A percentile compares a stretch with the other conserved stretches of the same genome.
Conservation (phyloP, 1,140 invertebrate species). For the Paraescarpia echinospica region DNA sequence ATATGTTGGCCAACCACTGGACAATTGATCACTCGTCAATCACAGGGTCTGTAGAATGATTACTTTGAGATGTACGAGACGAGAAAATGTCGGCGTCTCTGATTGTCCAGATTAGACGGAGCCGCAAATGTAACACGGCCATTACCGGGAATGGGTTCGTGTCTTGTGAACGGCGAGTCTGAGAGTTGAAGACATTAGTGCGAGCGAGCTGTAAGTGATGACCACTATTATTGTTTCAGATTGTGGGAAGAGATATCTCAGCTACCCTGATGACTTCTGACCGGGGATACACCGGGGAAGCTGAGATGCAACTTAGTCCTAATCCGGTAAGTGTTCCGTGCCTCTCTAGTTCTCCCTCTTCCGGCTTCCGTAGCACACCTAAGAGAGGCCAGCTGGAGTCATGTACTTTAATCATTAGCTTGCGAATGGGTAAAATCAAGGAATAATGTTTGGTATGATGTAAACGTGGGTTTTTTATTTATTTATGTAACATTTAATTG, state of each 20-base stretch:
- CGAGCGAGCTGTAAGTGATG: neutral
- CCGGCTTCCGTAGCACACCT: neutral
- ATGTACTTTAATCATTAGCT: neutral
- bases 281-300: neutral
- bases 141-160: neutral
- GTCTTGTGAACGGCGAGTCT: neutral
- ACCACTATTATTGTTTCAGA: neutral
- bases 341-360: neutral
- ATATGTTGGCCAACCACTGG: too few species aligned
- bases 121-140: neutral
- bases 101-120: neutral
- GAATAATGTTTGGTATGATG: neutral
- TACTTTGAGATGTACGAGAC: neutral
- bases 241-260: constrained; percentile 1
- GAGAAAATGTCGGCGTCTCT: neutral
- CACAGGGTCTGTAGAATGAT: neutral
- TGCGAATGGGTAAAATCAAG: neutral
- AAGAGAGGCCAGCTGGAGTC: neutral
- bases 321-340: neutral
- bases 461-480: neutral
- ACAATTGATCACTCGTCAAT: too few species aligned
- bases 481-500: neutral
- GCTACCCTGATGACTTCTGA: constrained; percentile 3
- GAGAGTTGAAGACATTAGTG: neutral
- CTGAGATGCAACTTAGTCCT: neutral